A percentile compares a stretch with the other conserved stretches of the same genome.
Evolutionary conservation across 2,888 invertebrate species (phyloP).

Genomic region (Rhabditoides inermis): DNA sequence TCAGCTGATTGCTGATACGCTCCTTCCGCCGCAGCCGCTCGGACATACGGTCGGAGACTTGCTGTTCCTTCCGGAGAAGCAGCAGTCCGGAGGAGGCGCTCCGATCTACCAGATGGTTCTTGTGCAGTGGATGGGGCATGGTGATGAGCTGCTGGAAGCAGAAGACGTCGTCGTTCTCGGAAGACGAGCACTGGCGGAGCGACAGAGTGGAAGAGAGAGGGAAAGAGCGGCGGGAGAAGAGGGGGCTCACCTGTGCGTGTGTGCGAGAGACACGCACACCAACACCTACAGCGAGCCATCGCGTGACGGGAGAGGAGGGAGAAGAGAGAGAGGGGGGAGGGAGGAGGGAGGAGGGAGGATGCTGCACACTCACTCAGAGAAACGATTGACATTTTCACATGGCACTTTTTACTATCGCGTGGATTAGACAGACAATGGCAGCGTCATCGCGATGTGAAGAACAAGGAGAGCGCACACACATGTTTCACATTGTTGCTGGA

Average conservation of each 20-base stretch:
- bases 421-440: too few relatives aligned
- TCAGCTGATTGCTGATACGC: too few relatives aligned
- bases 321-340: neutral
- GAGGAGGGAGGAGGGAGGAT: neutral
- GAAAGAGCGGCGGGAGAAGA: conserved; percentile 2
- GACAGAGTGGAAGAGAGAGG: neutral
- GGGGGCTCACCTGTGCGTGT: neutral
- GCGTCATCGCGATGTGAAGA: too few relatives aligned
- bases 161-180: neutral
- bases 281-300: neutral
- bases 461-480: too few relatives aligned
- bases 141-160: too few relatives aligned
- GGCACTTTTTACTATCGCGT: neutral
- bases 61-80: too few relatives aligned
- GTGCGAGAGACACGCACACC: neutral
- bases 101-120: too few relatives aligned
- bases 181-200: neutral
- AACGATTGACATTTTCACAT: neutral
- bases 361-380: neutral
- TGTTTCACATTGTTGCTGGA: too few relatives aligned
- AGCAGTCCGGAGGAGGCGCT: too few relatives aligned
- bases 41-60: too few relatives aligned
- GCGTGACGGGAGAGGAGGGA: neutral
- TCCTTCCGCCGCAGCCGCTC: too few relatives aligned
- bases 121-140: too few relatives aligned